Percentiles rank a stretch among this genome's conserved stretches.
Conservation (phyloP, 2,797 vertebrate genomes). For the Enteromius trimaculatus region DNA sequence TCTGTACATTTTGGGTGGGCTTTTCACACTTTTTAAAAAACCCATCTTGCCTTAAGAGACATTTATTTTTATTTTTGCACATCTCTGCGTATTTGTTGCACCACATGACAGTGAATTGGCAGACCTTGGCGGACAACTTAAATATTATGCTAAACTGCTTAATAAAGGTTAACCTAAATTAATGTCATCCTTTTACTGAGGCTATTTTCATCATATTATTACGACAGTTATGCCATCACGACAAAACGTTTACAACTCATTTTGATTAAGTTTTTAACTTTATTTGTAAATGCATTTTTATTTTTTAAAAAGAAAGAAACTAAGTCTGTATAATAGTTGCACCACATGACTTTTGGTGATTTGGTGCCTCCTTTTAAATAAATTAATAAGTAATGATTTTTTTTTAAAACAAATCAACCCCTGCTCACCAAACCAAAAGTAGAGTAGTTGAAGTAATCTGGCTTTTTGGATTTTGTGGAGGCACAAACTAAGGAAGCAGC, state of each 20-base stretch:
- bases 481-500: background rate
- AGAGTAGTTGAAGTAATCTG: background rate
- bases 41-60: background rate
- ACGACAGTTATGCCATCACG: background rate
- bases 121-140: no score
- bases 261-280: background rate
- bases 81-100: background rate
- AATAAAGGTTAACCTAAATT: no score
- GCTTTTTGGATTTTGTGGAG: background rate
- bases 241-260: background rate
- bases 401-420: background rate
- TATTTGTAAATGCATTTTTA: no score
- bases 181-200: background rate
- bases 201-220: background rate
- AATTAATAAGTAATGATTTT: background rate
- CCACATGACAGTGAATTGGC: background rate
- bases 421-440: background rate
- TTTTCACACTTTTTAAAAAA: background rate
- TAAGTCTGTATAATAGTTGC: background rate
- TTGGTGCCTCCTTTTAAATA: background rate
- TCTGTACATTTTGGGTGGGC: background rate
- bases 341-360: background rate
- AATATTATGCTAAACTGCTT: background rate
- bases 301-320: no score
- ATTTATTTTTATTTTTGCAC: background rate